phyloP scores from a whole-genome alignment of 1,140 invertebrate species.

The Heliconius nattereri region DNA sequence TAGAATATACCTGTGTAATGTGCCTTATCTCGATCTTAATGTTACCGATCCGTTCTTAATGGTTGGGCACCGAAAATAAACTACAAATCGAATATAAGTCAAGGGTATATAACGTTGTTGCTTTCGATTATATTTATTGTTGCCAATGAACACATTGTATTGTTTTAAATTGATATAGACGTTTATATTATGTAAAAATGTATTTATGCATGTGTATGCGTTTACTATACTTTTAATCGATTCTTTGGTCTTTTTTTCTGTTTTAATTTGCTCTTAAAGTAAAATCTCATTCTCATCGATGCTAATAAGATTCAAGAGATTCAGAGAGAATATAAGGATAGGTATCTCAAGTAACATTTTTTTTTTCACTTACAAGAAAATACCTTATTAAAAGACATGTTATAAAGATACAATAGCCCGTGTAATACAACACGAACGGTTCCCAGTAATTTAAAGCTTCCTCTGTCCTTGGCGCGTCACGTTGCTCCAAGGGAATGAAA shows the following conservation, averaged over 20 bases:
- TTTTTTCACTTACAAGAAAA: not conserved
- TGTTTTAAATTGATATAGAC: not conserved
- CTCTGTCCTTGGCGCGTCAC: conserved; percentile 35
- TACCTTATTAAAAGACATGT: conserved; percentile 4
- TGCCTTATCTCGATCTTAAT: conserved; percentile 34
- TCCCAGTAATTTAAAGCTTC: conserved; percentile 22
- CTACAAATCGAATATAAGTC: conserved; percentile 24
- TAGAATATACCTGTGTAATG: conserved; percentile 37
- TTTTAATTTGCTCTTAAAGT: too few relatives aligned
- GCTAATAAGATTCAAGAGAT: not conserved
- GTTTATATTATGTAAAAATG: too few relatives aligned
- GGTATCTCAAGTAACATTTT: not conserved
- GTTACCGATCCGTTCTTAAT: conserved; percentile 19
- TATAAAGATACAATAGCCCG: conserved; percentile 13
- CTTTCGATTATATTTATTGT: not conserved
- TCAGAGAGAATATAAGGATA: too few relatives aligned
- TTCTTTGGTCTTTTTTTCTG: too few relatives aligned
- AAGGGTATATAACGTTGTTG: conserved; percentile 13
- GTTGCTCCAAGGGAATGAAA: conserved; percentile 33
- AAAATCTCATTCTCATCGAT: too few relatives aligned
- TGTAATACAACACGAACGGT: conserved; percentile 15
- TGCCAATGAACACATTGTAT: not conserved
- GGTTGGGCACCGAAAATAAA: conserved; percentile 30
- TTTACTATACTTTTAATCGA: too few relatives aligned
- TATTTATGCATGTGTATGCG: too few relatives aligned